Base-by-base conservation (phyloP, 1,140 invertebrate species). In the Ooceraea biroi region DNA sequence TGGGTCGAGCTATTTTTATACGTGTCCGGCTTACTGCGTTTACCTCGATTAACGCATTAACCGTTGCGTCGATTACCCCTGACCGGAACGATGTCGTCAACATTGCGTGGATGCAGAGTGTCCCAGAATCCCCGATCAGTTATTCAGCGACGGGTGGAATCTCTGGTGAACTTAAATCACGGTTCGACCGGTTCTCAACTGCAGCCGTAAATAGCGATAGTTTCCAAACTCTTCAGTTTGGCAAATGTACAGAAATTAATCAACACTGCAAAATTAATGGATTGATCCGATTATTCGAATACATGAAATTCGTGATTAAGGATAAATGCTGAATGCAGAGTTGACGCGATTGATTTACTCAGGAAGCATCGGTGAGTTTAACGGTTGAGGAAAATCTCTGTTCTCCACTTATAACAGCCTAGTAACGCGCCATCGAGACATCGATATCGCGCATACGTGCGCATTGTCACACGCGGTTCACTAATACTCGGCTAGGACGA, bases 1-100 rank as follows among this genome's bases (percentile, higher is more conserved):
- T 86, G 78, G 85, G 85, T 88, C 88, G 85, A 22, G 80, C 84
- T 89, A 89, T 89, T 86, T 89, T 88, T 88, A 88, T 60, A 55
- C 69, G 50, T 80, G 58, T 60, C 69, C 77, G 30, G 57, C 50
- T 73, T 77, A 82, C 76, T 60, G 65, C 65, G 50, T 82, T 83
- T 73, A 76, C 73, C 73, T 85, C 86, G 86, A 77, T 87, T 73
- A 80, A 69, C 76, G 63, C 65, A 69, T 80, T 80, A 80, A 30
- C 65, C 65, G 48, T 80, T 69, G 44, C 50, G 65, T 71, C 50
- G 36, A 80, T 80, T 65, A 80, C 10, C 50, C 52, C 30, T 80
- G 65, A 80, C 65, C 65, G 76, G 76, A 71, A 71, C 36, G 41
- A 66, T 71, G 65, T 71, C 65, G 76, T 80, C 55, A 71, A 80